Conservation (phyloP, 2,888 invertebrate species). For the Hypena proboscidalis region DNA sequence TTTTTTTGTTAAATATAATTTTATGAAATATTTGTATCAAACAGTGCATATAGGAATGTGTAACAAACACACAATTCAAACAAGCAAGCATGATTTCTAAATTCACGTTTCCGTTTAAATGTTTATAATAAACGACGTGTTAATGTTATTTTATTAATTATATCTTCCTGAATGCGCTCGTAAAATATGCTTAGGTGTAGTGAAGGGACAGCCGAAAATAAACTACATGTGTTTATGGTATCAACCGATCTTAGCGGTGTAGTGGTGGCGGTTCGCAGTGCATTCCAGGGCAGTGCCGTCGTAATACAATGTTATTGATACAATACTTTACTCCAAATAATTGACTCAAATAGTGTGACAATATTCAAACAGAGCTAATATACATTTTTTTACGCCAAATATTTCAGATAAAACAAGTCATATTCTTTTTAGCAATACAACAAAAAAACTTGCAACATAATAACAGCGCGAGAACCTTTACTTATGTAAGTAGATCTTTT, state of each 20-base stretch:
- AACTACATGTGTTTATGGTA: slow-evolving; percentile 67
- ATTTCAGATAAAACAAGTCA: no score
- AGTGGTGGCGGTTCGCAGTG: slow-evolving; percentile 31
- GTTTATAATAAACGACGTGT: slow-evolving; percentile 65
- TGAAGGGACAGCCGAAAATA: slow-evolving; percentile 71
- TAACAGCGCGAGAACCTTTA: no score
- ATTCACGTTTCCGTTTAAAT: slow-evolving; percentile 65
- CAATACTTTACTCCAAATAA: slow-evolving; percentile 14
- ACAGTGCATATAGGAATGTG: slow-evolving; percentile 38
- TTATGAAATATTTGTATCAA: slow-evolving; percentile 27
- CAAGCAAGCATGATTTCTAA: slow-evolving; percentile 54
- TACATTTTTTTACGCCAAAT: no score
- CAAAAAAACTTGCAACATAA: no score
- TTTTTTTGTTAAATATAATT: no score
- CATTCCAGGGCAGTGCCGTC: slow-evolving; percentile 40
- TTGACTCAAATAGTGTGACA: background rate
- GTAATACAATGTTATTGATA: slow-evolving; percentile 39
- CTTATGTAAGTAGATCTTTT: no score
- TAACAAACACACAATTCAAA: slow-evolving; percentile 55
- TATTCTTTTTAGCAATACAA: no score
- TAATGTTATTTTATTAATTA: slow-evolving; percentile 76
- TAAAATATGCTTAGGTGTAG: slow-evolving; percentile 59
- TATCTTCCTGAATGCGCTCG: slow-evolving; percentile 70
- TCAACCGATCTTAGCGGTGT: slow-evolving; percentile 42
- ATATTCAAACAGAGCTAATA: no score